These are phyloP conservation scores for Osmerus eperlanus DNA, from an alignment of 2,113 vertebrate genomes.

Conservation along the genomic window DNA sequence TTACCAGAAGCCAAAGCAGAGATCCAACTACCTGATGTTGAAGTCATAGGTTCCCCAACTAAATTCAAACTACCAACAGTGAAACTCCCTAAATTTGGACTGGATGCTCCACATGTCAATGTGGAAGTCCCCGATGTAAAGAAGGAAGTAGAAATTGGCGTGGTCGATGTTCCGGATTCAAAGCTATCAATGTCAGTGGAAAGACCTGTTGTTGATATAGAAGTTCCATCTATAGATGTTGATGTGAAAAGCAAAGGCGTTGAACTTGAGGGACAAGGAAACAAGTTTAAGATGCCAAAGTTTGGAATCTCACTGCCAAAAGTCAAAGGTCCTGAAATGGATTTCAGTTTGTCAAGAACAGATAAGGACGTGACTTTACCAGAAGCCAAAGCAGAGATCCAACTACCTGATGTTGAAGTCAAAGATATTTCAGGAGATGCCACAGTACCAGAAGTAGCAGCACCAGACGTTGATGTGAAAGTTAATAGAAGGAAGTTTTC, in stretches of 20 bases:
- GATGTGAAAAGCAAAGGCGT: slow-evolving; percentile 7
- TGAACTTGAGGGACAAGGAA: slow-evolving; percentile 21
- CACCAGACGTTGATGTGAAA: slow-evolving; percentile 10
- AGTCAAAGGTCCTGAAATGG: slow-evolving; percentile 11
- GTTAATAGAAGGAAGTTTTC: neutral
- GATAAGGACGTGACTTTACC: neutral
- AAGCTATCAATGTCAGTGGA: no score
- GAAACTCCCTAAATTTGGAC: slow-evolving; percentile 32
- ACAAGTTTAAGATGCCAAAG: slow-evolving; percentile 23
- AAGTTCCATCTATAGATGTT: slow-evolving; percentile 4
- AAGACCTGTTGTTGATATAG: neutral
- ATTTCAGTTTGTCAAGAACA: slow-evolving; percentile 9
- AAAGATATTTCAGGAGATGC: neutral
- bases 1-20: slow-evolving; percentile 29
- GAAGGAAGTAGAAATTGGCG: no score
- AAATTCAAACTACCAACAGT: slow-evolving; percentile 40
- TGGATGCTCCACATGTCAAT: slow-evolving; percentile 6
- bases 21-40: slow-evolving; percentile 13
- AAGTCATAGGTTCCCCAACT: slow-evolving; percentile 13
- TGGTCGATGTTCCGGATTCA: no score
- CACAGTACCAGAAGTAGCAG: neutral
- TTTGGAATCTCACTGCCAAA: slow-evolving; percentile 36
- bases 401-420: neutral
- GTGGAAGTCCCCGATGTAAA: neutral
- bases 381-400: slow-evolving; percentile 9